These are phyloP conservation scores for Leptinotarsa undecemlineata DNA, from an alignment of 1,140 invertebrate genomes.

Conservation along the genomic window DNA sequence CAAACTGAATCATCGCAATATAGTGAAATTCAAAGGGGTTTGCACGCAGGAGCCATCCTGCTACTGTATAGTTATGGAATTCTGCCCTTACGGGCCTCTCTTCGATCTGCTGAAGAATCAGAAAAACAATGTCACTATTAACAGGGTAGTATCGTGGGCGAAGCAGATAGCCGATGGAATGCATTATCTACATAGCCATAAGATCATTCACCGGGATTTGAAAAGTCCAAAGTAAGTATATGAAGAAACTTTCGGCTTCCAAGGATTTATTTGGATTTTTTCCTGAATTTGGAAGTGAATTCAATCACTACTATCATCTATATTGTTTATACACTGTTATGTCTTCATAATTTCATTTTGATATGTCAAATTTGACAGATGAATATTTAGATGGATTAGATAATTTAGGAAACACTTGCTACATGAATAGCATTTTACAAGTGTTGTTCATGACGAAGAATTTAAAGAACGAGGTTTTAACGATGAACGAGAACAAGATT, in stretches of 20 bases:
- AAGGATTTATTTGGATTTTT: not conserved
- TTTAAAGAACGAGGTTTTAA: too few species aligned
- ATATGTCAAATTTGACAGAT: too few species aligned
- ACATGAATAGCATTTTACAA: too few species aligned
- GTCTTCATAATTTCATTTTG: not conserved
- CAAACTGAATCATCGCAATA: conserved; percentile 95
- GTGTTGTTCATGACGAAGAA: too few species aligned
- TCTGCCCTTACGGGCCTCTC: conserved; percentile 91
- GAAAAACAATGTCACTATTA: conserved; percentile 79
- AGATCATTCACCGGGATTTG: conserved; percentile 97
- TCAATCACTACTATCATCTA: not conserved
- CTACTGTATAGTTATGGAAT: conserved; percentile 98
- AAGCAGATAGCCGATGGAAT: conserved; percentile 95
- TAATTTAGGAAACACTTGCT: too few species aligned
- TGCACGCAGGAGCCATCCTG: conserved; percentile 80
- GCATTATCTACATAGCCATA: conserved; percentile 93
- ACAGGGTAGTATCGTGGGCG: conserved; percentile 86
- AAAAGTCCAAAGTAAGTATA: conserved; percentile 92
- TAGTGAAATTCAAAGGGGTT: conserved; percentile 88
- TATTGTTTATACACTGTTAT: not conserved
- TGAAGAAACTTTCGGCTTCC: not conserved
- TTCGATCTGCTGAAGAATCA: conserved; percentile 82
- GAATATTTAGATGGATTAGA: too few species aligned
- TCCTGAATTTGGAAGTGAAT: not conserved
- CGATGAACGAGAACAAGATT: too few species aligned